phyloP scores from a whole-genome alignment of 2,797 vertebrate species.

The Bucorvus abyssinicus region DNA sequence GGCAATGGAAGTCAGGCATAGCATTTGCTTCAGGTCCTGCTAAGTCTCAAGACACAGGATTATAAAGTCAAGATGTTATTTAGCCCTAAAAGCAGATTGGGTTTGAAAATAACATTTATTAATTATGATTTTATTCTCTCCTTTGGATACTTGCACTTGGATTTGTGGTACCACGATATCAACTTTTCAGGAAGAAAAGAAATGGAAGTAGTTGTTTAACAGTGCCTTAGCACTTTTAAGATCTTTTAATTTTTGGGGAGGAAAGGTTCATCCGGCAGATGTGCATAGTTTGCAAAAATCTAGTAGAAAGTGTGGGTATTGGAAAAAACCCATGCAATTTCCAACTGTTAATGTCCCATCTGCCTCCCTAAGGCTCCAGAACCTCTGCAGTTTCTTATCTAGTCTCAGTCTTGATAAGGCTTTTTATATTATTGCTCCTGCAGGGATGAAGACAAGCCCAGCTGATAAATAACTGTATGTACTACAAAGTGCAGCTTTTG shows the following conservation, averaged over 20 bases:
- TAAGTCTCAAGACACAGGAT: background rate
- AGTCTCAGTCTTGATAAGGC: background rate
- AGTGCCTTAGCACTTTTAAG: background rate
- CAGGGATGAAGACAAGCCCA: background rate
- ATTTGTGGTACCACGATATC: background rate
- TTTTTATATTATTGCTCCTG: background rate
- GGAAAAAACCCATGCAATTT: background rate
- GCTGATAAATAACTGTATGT: background rate
- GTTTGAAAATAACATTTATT: background rate
- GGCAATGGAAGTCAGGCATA: background rate
- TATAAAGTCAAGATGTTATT: background rate
- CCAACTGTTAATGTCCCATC: background rate
- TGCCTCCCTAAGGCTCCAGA: background rate
- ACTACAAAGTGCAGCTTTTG: background rate
- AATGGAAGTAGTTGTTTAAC: background rate
- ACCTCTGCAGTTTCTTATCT: background rate
- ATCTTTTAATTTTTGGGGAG: background rate
- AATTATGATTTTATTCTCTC: background rate
- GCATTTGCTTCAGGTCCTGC: background rate
- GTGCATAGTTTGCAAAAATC: background rate
- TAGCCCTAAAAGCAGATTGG: background rate
- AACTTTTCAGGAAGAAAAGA: background rate
- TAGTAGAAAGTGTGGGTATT: background rate
- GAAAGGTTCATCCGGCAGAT: background rate
- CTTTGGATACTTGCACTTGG: background rate